These are phyloP conservation scores for Drosophila pallidifrons DNA, from an alignment of 1,140 invertebrate species.

Conservation along the genomic window DNA sequence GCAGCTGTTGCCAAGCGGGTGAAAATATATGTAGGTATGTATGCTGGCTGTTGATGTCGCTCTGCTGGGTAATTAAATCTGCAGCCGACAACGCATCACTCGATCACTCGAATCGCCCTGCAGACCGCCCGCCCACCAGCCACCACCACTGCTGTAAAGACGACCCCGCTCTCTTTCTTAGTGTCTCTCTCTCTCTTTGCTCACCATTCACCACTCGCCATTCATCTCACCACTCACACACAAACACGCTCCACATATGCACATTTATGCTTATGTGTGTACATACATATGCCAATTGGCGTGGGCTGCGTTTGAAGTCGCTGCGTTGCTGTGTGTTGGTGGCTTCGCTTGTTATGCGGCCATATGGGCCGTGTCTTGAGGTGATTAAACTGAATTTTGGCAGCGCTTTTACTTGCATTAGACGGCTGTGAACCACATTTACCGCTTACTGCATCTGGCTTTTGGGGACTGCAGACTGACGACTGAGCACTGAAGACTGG, in stretches of 20 bases:
- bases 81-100: constrained; percentile 51
- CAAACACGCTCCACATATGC: background rate
- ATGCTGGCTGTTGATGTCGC: constrained; percentile 10
- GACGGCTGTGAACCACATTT: constrained; percentile 42
- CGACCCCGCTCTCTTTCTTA: background rate
- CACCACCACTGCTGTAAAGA: background rate
- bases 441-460: constrained; percentile 15
- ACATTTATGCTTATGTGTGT: background rate
- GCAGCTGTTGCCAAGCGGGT: constrained; percentile 70
- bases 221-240: constrained; percentile 27
- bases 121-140: background rate
- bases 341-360: constrained; percentile 37
- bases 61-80: constrained; percentile 71
- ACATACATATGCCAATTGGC: constrained; percentile 55
- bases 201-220: constrained; percentile 17
- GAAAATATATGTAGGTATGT: constrained; percentile 59
- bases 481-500: background rate
- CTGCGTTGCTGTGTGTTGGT: constrained; percentile 35
- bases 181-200: background rate
- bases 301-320: constrained; percentile 52
- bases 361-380: constrained; percentile 67
- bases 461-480: background rate
- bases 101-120: constrained; percentile 56
- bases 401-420: constrained; percentile 49
- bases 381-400: constrained; percentile 79